A percentile compares a stretch with the other conserved stretches of the same genome.
Conservation (phyloP, 2,888 invertebrate genomes). For the Dryobotodes eremita region DNA sequence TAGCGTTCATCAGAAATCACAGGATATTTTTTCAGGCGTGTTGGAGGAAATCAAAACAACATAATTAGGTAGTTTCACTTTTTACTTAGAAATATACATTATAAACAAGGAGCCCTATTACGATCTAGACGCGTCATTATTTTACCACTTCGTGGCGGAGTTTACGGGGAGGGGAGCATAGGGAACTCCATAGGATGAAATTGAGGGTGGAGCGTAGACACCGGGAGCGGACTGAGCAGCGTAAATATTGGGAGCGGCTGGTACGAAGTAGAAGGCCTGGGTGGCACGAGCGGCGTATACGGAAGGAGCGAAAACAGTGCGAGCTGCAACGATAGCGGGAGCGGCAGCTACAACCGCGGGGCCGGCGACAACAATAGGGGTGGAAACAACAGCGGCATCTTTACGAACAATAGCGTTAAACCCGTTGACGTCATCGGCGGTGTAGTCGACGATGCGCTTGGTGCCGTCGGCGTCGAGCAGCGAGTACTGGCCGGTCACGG, state of each 20-base stretch:
- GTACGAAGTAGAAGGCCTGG: slow-evolving; percentile 65
- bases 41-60: slow-evolving; percentile 31
- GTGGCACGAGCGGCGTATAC: slow-evolving; percentile 62
- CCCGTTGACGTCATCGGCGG: slow-evolving; percentile 88
- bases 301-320: slow-evolving; percentile 65
- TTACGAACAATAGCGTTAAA: slow-evolving; percentile 91
- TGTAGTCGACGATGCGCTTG: slow-evolving; percentile 90
- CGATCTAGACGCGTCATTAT: neutral
- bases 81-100: slow-evolving; percentile 68
- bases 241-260: slow-evolving; percentile 59
- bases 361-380: slow-evolving; percentile 80
- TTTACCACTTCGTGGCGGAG: slow-evolving; percentile 66
- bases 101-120: slow-evolving; percentile 66
- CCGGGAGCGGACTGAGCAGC: no score
- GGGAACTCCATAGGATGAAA: slow-evolving; percentile 55
- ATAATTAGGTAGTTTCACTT: slow-evolving; percentile 73
- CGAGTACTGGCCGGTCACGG: slow-evolving; percentile 90
- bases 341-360: slow-evolving; percentile 71
- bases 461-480: slow-evolving; percentile 90
- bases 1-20: neutral
- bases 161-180: slow-evolving; percentile 59
- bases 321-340: slow-evolving; percentile 41
- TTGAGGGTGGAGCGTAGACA: slow-evolving; percentile 64
- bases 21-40: neutral
- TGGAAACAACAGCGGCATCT: slow-evolving; percentile 81